Base-by-base conservation (phyloP, 1,140 invertebrate species). In the Pogonomyrmex barbatus region DNA sequence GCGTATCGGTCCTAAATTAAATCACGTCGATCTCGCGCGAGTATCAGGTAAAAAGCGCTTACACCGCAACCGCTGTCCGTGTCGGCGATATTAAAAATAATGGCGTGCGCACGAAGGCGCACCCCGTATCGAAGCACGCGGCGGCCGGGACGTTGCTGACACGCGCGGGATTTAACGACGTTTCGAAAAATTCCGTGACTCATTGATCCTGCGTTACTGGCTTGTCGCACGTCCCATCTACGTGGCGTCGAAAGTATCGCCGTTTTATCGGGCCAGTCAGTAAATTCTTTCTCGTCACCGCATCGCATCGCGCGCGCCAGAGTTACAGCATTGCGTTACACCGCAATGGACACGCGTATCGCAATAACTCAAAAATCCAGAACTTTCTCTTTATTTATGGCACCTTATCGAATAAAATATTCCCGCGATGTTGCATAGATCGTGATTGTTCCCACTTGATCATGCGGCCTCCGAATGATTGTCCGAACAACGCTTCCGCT, bases 161-260 rank as follows among this genome's bases (percentile, higher is more conserved):
- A 89, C 68, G 82, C 62, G 82, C 73, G 81, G 75, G 81, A 88
- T 89, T 89, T 89, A 88, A 89, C 83, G 88, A 88, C 71, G 84
- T 88, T 87, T 89, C 78, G 87, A 88, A 89, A 89, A 89, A 89
- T 89, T 89, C 78, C 67, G 73, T 75, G 77, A 79, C 71, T 87
- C 84, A 89, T 89, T 87, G 88, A 89, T 89, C 87, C 56, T 50
- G n/a, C 73, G 87, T 87, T 81, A 50, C 84, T 60, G 65, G 87
- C 84, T 89, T 89, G 88, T 89, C 88, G 87, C 87, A 87, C 88
- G 87, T 89, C 56, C 87, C 85, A 89, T 89, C 85, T 89, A 89
- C 84, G 73, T 56, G 24, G 36, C 39, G 68, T 50, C 45, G 68
- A 50, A 89, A 71, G 87, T 89, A 89, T 89, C 88, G 87, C 78